Evolutionary conservation across 2,888 invertebrate genomes (phyloP).

Genomic region (Sycophila texana): DNA sequence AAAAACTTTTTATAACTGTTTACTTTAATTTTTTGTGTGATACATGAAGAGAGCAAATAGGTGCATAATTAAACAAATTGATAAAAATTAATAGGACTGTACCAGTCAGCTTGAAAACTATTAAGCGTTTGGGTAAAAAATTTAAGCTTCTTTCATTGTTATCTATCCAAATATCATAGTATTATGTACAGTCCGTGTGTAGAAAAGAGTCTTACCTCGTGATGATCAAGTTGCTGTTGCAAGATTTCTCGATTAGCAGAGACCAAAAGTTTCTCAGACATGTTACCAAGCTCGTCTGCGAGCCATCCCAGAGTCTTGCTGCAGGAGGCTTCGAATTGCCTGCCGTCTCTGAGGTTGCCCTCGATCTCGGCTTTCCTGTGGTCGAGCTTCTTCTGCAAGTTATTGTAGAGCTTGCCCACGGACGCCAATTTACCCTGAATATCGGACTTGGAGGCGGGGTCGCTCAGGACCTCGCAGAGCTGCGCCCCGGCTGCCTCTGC

Average conservation of each 20-base stretch:
- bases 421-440: constrained; percentile 91
- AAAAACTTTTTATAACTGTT: too few relatives aligned
- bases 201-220: constrained; percentile 78
- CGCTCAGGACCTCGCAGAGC: constrained; percentile 90
- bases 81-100: background rate
- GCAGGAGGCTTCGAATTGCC: constrained; percentile 92
- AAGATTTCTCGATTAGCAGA: constrained; percentile 91
- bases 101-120: too few relatives aligned
- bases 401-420: constrained; percentile 91
- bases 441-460: constrained; percentile 93
- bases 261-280: constrained; percentile 87
- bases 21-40: too few relatives aligned
- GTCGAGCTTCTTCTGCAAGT: constrained; percentile 92
- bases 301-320: constrained; percentile 94
- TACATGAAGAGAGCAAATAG: too few relatives aligned
- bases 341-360: constrained; percentile 88
- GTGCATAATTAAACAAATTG: background rate
- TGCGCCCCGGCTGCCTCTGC: constrained; percentile 93
- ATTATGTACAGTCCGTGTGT: too few relatives aligned
- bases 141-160: too few relatives aligned
- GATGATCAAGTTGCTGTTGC: constrained; percentile 90
- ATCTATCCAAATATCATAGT: too few relatives aligned
- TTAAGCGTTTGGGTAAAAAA: too few relatives aligned
- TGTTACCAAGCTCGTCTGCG: constrained; percentile 84
- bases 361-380: constrained; percentile 94